These are phyloP conservation scores for Drusus annulatus DNA, from an alignment of 1,140 invertebrate genomes.

Conservation along the genomic window DNA sequence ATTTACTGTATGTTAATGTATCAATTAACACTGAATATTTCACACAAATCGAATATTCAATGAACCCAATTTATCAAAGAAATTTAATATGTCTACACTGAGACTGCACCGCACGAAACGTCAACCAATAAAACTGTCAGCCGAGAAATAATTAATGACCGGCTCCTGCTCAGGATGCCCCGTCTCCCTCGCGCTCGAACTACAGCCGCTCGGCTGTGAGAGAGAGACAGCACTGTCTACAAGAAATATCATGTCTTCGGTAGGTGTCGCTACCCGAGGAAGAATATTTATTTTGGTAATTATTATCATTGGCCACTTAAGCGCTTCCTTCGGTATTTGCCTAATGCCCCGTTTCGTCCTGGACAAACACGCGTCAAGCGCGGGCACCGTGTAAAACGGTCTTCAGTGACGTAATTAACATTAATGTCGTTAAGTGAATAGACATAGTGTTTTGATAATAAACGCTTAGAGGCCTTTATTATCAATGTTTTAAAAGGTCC, in stretches of 20 bases:
- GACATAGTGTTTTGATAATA: no score
- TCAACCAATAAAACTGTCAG: constrained; percentile 59
- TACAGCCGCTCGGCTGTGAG: constrained; percentile 4
- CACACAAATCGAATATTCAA: constrained; percentile 22
- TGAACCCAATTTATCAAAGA: constrained; percentile 38
- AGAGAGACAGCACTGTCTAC: constrained; percentile 42
- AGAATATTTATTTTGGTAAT: constrained; percentile 59
- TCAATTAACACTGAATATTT: constrained; percentile 26
- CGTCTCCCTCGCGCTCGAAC: constrained; percentile 33
- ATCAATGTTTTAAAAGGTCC: no score
- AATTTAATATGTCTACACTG: constrained; percentile 43
- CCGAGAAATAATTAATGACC: constrained; percentile 55
- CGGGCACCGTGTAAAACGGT: no score
- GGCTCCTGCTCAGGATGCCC: constrained; percentile 25
- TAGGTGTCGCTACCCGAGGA: constrained; percentile 45
- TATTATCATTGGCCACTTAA: constrained; percentile 60
- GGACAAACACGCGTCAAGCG: not conserved
- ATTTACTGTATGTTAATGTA: not conserved
- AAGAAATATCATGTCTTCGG: constrained; percentile 46
- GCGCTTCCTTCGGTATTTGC: constrained; percentile 53
- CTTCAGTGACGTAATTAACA: no score
- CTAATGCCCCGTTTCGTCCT: constrained; percentile 24
- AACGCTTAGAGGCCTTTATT: no score
- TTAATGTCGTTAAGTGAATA: no score
- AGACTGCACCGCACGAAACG: constrained; percentile 44